Base-by-base conservation (phyloP, 2,113 vertebrate genomes). In the Silurus meridionalis region DNA sequence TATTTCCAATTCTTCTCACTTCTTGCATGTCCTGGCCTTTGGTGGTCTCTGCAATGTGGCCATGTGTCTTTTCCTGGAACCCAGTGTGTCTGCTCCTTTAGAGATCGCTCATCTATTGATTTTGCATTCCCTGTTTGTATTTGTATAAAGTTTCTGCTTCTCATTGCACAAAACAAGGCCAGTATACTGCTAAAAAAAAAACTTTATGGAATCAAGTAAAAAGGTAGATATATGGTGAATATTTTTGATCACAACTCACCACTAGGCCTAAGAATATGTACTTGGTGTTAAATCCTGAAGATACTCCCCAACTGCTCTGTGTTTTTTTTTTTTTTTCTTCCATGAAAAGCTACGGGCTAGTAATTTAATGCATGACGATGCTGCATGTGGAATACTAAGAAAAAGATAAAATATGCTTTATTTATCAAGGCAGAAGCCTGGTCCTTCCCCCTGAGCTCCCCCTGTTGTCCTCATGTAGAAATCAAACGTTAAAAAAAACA, bases 1-100 rank as follows among this genome's bases (percentile, higher is more conserved):
- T 92, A 92, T 93, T 94, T 95, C 87, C 86, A 84, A 86, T 88
- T 63, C 87, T 86, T 83, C 81, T 91, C 77, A 89, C 90, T 88
- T 63, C 85, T 85, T 89, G 89, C 86, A 85, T 87, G 58, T 88
- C 86, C 83, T 80, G 88, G 74, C 91, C 93, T 90, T 90, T 89
- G 86, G 92, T 92, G 91, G 84, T 92, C 64, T 74, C 86, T 87
- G 91, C 91, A 91, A 92, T 88, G 91, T 85, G 89, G 85, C 88
- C 88, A 72, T 80, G 81, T 77, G 84, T 81, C 84, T 86, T 80
- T 80, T 88, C 58, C 53, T 55, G 52, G 64, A 80, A 58, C n/a
- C 7, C 58, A 4, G 77, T 72, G 53, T 74, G 82, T 83, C 60
- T 8, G 61, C 84, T 82, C 37, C 61, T 85, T 87, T 80, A 74